phyloP scores from a whole-genome alignment of 2,797 vertebrate species.

The Furcifer pardalis region DNA sequence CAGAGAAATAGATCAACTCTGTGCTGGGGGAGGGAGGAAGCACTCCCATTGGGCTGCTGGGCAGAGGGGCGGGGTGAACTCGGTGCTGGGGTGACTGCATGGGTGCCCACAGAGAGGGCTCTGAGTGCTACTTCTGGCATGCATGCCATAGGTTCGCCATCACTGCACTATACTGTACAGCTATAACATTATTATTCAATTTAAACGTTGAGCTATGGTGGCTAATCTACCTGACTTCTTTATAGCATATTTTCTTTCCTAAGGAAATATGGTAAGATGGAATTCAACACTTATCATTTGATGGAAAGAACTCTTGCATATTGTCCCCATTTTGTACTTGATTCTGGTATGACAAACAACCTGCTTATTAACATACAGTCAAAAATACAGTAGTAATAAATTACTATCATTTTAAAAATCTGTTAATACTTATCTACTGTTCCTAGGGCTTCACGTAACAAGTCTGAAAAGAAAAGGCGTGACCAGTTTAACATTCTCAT shows the following conservation, averaged over 20 bases:
- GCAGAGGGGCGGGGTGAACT: no score
- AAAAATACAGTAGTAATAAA: neutral
- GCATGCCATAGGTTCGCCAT: no score
- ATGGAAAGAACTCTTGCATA: neutral
- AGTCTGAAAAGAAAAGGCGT: constrained; percentile 85
- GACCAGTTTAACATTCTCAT: constrained; percentile 87
- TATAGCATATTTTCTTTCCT: neutral
- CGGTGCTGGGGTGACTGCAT: no score
- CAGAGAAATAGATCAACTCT: no score
- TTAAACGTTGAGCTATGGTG: neutral
- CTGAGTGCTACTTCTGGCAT: no score
- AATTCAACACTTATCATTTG: neutral
- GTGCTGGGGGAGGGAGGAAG: no score
- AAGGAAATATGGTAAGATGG: neutral
- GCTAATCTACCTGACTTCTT: neutral
- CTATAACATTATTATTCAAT: neutral
- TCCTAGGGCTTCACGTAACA: constrained; percentile 83
- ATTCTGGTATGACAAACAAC: neutral
- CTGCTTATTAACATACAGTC: constrained; percentile 17
- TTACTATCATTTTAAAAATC: neutral
- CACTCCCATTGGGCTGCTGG: no score
- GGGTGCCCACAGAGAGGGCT: no score
- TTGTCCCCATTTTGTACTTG: neutral
- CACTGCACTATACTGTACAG: no score
- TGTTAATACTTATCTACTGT: constrained; percentile 19